Base-by-base conservation (phyloP, 2,113 vertebrate species). In the Archilochus colubris region DNA sequence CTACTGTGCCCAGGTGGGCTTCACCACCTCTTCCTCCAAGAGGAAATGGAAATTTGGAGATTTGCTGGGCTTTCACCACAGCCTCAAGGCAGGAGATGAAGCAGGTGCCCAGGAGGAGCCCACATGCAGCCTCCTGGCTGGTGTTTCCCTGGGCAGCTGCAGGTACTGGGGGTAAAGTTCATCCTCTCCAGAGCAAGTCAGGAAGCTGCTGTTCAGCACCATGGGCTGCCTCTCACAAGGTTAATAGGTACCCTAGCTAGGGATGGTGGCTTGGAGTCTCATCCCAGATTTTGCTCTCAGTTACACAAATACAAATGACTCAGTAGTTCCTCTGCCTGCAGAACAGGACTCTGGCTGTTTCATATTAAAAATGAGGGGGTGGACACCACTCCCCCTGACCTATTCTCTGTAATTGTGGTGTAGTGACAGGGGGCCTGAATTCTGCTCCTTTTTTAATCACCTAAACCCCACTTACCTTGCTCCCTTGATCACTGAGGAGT, bases 171-270 rank as follows among this genome's bases (percentile, higher is more conserved):
- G 76, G 48, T 15, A 33, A 70, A 31, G 48, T 31, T 36, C 53
- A 17, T 50, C 17, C 11, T 44, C 20, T 28, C 58, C 54, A 0
- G 3, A 63, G 25, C 16, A 50, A 48, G 20, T 80, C 69, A 77
- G 66, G 55, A 36, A 85, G 59, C 12, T 1, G 0, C 3, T 14
- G 77, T 28, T 80, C 58, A 54, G 78, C 18, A 31, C 5, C 1
- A 1, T 18, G 58, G n/a, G 13, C 10, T 72, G 38, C 10, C 31
- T 63, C 0, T 0, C 31, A 50, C 81, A 16, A 64, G 48, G 38
- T 21, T 43, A 48, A 16, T 40, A 24, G 30, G 24, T 66, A 28
- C 40, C 51, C 6, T 40, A 3, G 17, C 53, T n/a, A 15, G 22
- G 27, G 10, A 3, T 3, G 2, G 21, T 46, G 50, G 27, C 21